phyloP scores from a whole-genome alignment of 2,797 vertebrate species.

The Merluccius polli region DNA sequence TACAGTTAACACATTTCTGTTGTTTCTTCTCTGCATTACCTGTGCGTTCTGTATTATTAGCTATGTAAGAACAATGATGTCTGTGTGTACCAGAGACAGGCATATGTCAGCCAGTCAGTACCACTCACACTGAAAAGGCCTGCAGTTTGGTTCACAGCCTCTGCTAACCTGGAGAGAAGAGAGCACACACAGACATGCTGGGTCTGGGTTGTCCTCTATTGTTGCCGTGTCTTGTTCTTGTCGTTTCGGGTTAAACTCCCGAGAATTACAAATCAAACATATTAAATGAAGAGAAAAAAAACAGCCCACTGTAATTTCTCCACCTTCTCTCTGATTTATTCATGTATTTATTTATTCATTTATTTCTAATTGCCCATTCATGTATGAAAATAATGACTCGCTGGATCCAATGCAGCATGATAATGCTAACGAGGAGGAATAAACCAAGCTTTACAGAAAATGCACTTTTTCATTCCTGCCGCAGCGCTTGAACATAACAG shows the following conservation, averaged over 20 bases:
- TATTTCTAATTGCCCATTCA: neutral
- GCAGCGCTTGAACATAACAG: constrained; percentile 53
- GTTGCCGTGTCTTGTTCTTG: neutral
- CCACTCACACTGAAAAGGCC: too few relatives aligned
- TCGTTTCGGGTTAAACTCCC: neutral
- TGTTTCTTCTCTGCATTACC: too few relatives aligned
- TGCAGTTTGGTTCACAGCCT: neutral
- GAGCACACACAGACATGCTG: neutral
- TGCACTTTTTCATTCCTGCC: constrained; percentile 54
- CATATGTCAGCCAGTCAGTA: neutral
- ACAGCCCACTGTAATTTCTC: neutral
- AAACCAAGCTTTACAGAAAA: constrained; percentile 35
- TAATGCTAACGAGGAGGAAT: constrained; percentile 36
- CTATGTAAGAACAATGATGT: neutral
- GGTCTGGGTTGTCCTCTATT: neutral
- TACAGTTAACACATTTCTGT: too few relatives aligned
- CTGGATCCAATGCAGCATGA: constrained; percentile 26
- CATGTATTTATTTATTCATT: neutral
- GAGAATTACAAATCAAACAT: neutral
- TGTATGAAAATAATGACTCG: constrained; percentile 24
- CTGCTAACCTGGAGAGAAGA: neutral
- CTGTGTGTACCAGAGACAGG: neutral
- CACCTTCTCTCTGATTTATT: neutral
- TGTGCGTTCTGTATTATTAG: neutral
- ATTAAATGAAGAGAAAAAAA: neutral